Evolutionary conservation across 2,113 vertebrate species (phyloP).

Genomic region (Gambusia holbrooki): DNA sequence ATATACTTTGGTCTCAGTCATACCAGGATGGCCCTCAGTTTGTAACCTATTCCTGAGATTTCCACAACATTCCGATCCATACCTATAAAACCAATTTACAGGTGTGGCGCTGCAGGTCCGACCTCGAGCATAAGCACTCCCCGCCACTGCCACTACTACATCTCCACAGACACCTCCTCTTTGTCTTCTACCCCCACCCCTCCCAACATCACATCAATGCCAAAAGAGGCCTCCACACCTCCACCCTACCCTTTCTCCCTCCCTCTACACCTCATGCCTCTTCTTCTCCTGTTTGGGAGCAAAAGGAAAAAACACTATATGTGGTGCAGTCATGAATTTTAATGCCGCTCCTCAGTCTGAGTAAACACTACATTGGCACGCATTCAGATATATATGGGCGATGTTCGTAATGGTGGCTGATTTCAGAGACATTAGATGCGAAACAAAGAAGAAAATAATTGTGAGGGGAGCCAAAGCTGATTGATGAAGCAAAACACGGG

Average conservation of each 20-base stretch:
- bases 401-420: conserved; percentile 25
- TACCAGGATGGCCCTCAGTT: conserved; percentile 21
- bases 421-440: conserved; percentile 22
- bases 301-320: conserved; percentile 53
- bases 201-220: conserved; percentile 51
- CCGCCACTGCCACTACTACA: conserved; percentile 39
- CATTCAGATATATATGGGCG: conserved; percentile 46
- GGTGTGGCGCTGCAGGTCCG: conserved; percentile 70
- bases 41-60: conserved; percentile 33
- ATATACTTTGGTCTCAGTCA: conserved; percentile 5
- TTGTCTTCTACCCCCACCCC: conserved; percentile 29
- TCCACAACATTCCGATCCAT: conserved; percentile 20
- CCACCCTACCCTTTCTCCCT: conserved; percentile 24
- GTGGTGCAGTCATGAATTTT: conserved; percentile 77
- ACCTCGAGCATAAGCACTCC: conserved; percentile 76
- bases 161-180: conserved; percentile 36
- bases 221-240: conserved; percentile 60
- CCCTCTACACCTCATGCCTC: conserved; percentile 39
- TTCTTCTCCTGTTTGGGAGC: conserved; percentile 25
- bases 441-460: conserved; percentile 64
- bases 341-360: conserved; percentile 69
- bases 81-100: conserved; percentile 77
- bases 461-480: conserved; percentile 51
- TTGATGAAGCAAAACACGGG: conserved; percentile 58
- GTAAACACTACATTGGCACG: conserved; percentile 58